phyloP scores from a whole-genome alignment of 2,113 vertebrate genomes.

The Apus apus region DNA sequence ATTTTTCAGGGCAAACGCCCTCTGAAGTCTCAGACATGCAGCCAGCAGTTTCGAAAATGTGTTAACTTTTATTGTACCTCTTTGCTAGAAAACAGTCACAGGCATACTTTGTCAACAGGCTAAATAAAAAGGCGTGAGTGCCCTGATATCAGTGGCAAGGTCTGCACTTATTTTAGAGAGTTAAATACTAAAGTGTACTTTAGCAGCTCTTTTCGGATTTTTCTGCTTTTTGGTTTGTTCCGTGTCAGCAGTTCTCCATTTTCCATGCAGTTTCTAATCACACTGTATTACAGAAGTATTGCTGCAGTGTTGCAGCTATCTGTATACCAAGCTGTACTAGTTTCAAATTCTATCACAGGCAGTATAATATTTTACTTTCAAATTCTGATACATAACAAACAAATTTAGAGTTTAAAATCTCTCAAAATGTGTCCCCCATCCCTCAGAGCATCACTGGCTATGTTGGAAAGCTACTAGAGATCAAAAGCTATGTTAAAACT shows the following conservation, averaged over 20 bases:
- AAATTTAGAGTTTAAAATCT: not conserved
- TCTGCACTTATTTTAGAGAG: not conserved
- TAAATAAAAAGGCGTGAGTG: not conserved
- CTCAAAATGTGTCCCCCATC: not conserved
- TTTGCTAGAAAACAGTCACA: not conserved
- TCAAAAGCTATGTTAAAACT: not conserved
- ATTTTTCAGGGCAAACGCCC: not conserved
- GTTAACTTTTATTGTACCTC: not conserved
- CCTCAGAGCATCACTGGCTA: not conserved
- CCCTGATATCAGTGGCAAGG: not conserved
- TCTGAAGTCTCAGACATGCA: not conserved
- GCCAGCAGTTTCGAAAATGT: not conserved
- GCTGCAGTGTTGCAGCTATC: not conserved
- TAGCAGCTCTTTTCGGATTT: not conserved
- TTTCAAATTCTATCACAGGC: not conserved
- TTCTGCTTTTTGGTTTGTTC: not conserved
- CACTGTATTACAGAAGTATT: not conserved
- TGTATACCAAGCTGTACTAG: not conserved
- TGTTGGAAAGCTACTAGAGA: not conserved
- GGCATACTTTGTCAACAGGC: not conserved
- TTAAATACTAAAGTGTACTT: not conserved
- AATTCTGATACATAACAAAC: not conserved
- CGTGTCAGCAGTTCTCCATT: not conserved
- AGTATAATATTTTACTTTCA: not conserved
- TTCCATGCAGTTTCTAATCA: not conserved